A percentile compares a stretch with the other conserved stretches of the same genome.
phyloP scores from a whole-genome alignment of 1,140 invertebrate species.

The Planococcus citri region DNA sequence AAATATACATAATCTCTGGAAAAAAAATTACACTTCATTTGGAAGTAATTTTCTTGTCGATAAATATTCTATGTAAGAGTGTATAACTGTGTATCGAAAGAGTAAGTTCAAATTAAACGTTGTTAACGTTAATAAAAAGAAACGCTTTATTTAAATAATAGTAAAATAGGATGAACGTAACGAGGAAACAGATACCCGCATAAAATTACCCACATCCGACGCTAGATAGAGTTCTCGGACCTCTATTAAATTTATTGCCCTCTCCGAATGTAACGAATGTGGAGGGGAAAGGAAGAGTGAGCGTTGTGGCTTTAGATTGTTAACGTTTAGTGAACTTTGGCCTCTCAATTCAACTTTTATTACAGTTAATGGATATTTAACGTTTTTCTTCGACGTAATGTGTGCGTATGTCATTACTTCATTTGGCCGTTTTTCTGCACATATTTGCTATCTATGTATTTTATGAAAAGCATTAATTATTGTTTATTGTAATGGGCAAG shows the following conservation, averaged over 20 bases:
- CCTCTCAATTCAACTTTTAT: conserved; percentile 18
- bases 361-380: conserved; percentile 20
- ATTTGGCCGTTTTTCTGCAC: conserved; percentile 12
- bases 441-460: conserved; percentile 11
- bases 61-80: too few species aligned
- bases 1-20: too few species aligned
- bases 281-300: neutral
- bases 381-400: conserved; percentile 2
- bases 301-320: conserved; percentile 14
- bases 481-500: neutral
- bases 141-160: conserved; percentile 11
- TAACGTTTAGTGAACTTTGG: conserved; percentile 19
- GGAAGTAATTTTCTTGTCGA: too few species aligned
- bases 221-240: conserved; percentile 13
- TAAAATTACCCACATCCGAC: conserved; percentile 18
- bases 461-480: conserved; percentile 16
- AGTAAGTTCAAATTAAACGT: conserved; percentile 12
- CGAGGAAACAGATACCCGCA: conserved; percentile 17
- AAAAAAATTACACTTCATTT: too few species aligned
- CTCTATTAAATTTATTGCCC: conserved; percentile 19
- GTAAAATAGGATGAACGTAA: conserved; percentile 16
- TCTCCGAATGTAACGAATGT: neutral
- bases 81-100: neutral
- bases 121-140: conserved; percentile 18
- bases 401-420: conserved; percentile 11